These are phyloP conservation scores for Polia nebulosa DNA, from an alignment of 2,888 invertebrate genomes.

Conservation along the genomic window DNA sequence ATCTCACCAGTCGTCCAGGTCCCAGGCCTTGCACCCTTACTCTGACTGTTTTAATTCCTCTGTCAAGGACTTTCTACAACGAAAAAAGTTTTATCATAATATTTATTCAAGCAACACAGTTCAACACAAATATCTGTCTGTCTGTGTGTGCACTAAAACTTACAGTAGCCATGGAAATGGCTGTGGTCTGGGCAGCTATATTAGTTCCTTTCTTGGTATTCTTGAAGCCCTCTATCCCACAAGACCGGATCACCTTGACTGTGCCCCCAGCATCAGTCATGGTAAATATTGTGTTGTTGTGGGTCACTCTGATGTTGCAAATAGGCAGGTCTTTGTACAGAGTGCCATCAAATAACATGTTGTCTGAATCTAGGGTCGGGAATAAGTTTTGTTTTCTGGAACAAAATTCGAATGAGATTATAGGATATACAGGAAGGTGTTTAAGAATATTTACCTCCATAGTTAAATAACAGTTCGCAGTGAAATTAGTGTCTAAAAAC, in stretches of 20 bases:
- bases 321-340: constrained; percentile 96
- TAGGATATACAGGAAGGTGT: neutral
- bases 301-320: constrained; percentile 95
- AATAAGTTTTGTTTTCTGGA: constrained; percentile 93
- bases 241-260: constrained; percentile 92
- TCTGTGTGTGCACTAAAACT: constrained; percentile 67
- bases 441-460: neutral
- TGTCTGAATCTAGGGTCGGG: constrained; percentile 94
- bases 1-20: constrained; percentile 96
- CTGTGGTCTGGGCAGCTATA: constrained; percentile 98
- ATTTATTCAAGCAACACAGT: neutral
- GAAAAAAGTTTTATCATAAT: constrained; percentile 23
- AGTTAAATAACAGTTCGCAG: neutral
- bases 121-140: neutral
- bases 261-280: constrained; percentile 93
- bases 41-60: constrained; percentile 94
- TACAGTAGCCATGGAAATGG: constrained; percentile 94
- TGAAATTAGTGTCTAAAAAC: neutral
- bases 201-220: constrained; percentile 98
- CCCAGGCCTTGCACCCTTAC: constrained; percentile 96
- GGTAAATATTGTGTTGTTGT: constrained; percentile 97
- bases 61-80: constrained; percentile 93
- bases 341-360: constrained; percentile 93
- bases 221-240: constrained; percentile 98
- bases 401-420: constrained; percentile 54